Conservation (phyloP, 2,888 invertebrate species). For the Alviniconcha strummeri region DNA sequence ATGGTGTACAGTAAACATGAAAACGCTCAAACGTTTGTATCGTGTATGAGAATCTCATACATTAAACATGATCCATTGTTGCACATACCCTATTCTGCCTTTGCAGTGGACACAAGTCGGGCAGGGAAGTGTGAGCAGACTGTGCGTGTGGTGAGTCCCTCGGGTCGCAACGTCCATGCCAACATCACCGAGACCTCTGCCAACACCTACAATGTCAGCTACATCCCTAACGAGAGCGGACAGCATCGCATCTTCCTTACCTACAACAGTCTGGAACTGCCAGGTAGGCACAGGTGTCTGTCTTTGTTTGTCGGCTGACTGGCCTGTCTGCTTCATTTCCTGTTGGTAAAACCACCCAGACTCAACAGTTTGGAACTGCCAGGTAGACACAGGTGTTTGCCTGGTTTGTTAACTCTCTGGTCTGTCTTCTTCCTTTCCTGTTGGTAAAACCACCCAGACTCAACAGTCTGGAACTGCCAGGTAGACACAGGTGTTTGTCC, state of each 20-base stretch:
- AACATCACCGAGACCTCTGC: constrained; percentile 77
- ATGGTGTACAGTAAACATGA: no score
- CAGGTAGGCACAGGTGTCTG: constrained; percentile 69
- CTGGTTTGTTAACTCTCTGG: not conserved
- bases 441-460: no score
- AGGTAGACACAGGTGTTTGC: no score
- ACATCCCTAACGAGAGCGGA: constrained; percentile 89
- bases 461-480: no score
- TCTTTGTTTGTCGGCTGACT: not conserved
- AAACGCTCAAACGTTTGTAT: no score
- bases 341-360: no score
- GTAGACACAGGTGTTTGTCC: no score
- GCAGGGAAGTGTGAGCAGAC: constrained; percentile 94
- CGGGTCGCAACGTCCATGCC: constrained; percentile 84
- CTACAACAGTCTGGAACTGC: constrained; percentile 78
- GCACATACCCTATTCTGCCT: not conserved
- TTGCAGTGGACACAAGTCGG: constrained; percentile 86
- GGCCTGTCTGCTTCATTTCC: no score
- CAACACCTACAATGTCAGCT: constrained; percentile 81
- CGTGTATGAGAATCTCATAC: no score
- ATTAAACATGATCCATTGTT: no score
- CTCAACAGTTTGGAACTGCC: no score
- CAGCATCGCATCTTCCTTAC: constrained; percentile 80
- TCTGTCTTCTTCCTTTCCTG: no score
- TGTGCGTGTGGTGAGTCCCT: constrained; percentile 90